These are phyloP conservation scores for Geophilus truncorum DNA, from an alignment of 2,888 invertebrate species.

Conservation along the genomic window DNA sequence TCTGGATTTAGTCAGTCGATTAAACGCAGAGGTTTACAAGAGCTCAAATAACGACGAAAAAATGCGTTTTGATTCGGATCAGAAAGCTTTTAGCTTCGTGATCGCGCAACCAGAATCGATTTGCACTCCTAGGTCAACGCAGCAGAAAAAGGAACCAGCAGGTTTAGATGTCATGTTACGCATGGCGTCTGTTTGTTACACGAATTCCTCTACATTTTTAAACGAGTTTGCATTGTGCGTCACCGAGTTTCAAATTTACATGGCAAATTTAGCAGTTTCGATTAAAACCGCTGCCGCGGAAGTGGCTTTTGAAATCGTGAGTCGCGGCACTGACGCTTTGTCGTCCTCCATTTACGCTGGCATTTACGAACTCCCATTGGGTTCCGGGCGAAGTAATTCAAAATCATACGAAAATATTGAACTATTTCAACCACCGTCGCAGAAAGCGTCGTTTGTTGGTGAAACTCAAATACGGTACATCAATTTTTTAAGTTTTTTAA, in stretches of 20 bases:
- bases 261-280: conserved; percentile 74
- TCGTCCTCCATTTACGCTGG: conserved; percentile 30
- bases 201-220: conserved; percentile 81
- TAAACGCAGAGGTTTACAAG: conserved; percentile 49
- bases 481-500: background rate
- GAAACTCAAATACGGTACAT: background rate
- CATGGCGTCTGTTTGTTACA: conserved; percentile 83
- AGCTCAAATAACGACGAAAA: conserved; percentile 44
- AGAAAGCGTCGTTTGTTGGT: background rate
- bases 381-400: background rate
- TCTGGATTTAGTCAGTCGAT: conserved; percentile 44
- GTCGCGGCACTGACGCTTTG: conserved; percentile 33
- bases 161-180: conserved; percentile 53
- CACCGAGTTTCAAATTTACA: conserved; percentile 82
- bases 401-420: background rate
- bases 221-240: conserved; percentile 82
- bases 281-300: conserved; percentile 87
- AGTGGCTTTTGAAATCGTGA: conserved; percentile 76
- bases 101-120: conserved; percentile 37
- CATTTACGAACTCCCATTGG: background rate
- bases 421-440: background rate
- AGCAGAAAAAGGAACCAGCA: conserved; percentile 6
- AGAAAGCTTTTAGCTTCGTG: conserved; percentile 56
- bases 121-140: conserved; percentile 13
- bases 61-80: conserved; percentile 45